Evolutionary conservation across 2,113 vertebrate genomes (phyloP).

Genomic region (Ptilorrhoa leucosticta): DNA sequence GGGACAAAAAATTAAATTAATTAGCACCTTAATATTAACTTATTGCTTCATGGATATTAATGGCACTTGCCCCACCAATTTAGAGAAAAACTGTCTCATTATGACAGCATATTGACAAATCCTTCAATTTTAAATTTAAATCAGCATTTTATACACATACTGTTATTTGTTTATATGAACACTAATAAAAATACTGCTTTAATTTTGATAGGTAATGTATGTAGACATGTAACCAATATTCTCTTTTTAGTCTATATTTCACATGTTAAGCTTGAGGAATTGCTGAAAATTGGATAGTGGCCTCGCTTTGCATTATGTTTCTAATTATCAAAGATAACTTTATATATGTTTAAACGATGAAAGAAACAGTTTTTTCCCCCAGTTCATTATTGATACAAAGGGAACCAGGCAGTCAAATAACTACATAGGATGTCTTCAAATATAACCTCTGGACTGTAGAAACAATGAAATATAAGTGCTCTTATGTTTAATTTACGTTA

Average conservation of each 20-base stretch:
- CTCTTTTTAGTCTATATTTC: neutral
- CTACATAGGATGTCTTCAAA: neutral
- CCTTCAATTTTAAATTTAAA: neutral
- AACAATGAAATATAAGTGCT: neutral
- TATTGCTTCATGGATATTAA: neutral
- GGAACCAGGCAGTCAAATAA: neutral
- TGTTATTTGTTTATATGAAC: neutral
- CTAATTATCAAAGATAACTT: neutral
- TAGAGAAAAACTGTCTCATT: neutral
- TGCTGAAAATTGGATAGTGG: neutral
- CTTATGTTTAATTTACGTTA: neutral
- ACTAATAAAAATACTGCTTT: neutral
- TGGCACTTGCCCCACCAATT: neutral
- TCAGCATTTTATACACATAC: accelerated
- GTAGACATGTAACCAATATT: neutral
- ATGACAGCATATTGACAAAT: neutral
- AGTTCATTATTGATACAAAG: neutral
- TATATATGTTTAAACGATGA: neutral
- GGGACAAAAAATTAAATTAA: neutral
- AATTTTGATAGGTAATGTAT: neutral
- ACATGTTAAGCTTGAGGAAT: neutral
- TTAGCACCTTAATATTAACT: neutral
- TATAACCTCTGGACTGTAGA: neutral
- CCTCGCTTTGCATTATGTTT: neutral
- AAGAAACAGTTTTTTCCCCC: neutral